Conservation (phyloP, 1,140 invertebrate genomes). For the Rhyacophila brunnea region DNA sequence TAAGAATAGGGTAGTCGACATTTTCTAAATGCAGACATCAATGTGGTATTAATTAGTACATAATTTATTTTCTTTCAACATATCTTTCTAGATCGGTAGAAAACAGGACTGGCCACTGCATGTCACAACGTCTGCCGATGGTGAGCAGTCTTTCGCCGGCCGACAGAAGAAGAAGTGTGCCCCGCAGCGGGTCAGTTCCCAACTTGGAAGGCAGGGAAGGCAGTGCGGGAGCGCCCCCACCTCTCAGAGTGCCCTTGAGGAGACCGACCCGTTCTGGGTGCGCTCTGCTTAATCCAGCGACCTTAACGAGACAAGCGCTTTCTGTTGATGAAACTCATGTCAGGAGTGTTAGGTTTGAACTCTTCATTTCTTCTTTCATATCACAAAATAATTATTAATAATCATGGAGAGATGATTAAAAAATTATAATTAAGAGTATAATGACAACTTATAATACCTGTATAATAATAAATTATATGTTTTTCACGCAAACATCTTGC, state of each 20-base stretch:
- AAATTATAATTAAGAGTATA: too few relatives aligned
- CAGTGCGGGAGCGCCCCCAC: constrained; percentile 41
- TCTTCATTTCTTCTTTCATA: background rate
- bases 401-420: too few relatives aligned
- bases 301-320: constrained; percentile 63
- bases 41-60: too few relatives aligned
- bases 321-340: constrained; percentile 64
- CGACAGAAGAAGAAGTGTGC: constrained; percentile 40
- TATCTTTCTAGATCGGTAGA: constrained; percentile 11
- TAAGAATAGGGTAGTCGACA: too few relatives aligned
- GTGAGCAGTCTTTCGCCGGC: constrained; percentile 38
- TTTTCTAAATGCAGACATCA: too few relatives aligned
- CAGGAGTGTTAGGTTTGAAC: constrained; percentile 28
- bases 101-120: constrained; percentile 7
- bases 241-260: constrained; percentile 57
- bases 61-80: too few relatives aligned
- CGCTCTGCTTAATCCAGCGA: constrained; percentile 51
- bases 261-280: constrained; percentile 40
- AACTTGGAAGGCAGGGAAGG: constrained; percentile 39
- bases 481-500: too few relatives aligned
- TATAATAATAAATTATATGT: too few relatives aligned
- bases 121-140: constrained; percentile 13
- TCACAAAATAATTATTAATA: constrained; percentile 27
- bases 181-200: constrained; percentile 47
- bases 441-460: too few relatives aligned